Conservation (phyloP, 2,113 vertebrate genomes). For the Melanocharis versteri region DNA sequence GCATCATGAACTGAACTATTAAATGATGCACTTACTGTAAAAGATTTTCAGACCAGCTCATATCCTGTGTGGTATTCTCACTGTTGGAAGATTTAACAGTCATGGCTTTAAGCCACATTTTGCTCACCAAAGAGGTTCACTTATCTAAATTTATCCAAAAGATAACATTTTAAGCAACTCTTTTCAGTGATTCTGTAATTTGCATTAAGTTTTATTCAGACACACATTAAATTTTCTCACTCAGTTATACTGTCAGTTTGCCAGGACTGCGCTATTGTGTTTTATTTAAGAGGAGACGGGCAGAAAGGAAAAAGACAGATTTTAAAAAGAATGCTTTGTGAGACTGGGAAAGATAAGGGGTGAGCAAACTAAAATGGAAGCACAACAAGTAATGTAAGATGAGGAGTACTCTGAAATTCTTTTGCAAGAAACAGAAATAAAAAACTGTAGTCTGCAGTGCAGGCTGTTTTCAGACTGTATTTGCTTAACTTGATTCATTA, state of each 20-base stretch:
- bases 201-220: constrained; percentile 1
- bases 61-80: neutral
- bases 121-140: neutral
- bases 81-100: neutral
- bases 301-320: neutral
- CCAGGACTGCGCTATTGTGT: neutral
- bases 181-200: neutral
- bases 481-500: neutral
- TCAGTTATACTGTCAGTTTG: neutral
- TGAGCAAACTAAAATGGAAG: neutral
- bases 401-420: neutral
- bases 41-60: neutral
- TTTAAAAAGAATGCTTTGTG: neutral
- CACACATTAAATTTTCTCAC: neutral
- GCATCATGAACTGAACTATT: neutral
- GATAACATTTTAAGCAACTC: neutral
- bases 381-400: neutral
- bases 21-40: neutral
- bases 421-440: neutral
- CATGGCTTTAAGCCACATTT: neutral
- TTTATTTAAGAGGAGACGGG: neutral
- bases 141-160: neutral
- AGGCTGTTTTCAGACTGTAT: neutral
- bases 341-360: neutral
- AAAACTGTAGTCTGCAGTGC: neutral